A percentile compares a stretch with the other conserved stretches of the same genome.
phyloP scores from a whole-genome alignment of 2,888 invertebrate species.

The Craniophora ligustri region DNA sequence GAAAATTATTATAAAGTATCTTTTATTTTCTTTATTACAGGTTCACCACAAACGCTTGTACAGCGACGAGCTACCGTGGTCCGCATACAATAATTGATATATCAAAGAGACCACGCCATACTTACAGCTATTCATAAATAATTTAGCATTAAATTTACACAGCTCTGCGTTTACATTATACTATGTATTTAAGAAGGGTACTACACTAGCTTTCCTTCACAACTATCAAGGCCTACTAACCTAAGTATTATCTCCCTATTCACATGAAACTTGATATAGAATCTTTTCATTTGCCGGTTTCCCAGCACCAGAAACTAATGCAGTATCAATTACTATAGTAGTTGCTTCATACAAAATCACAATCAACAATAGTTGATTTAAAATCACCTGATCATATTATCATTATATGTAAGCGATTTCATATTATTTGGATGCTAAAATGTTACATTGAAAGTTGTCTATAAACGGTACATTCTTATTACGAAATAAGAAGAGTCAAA shows the following conservation, averaged over 20 bases:
- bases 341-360: no score
- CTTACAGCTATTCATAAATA: slow-evolving; percentile 81
- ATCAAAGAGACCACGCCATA: slow-evolving; percentile 69
- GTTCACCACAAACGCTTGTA: slow-evolving; percentile 66
- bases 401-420: background rate
- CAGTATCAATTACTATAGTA: no score
- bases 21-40: slow-evolving; percentile 77
- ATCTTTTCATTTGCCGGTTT: background rate
- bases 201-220: slow-evolving; percentile 51
- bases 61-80: slow-evolving; percentile 66
- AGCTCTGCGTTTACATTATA: slow-evolving; percentile 65
- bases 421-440: slow-evolving; percentile 27
- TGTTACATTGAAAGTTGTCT: slow-evolving; percentile 6
- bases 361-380: background rate
- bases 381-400: slow-evolving; percentile 25
- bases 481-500: slow-evolving; percentile 2
- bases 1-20: slow-evolving; percentile 67
- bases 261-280: slow-evolving; percentile 46
- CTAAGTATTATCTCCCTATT: slow-evolving; percentile 35
- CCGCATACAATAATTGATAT: slow-evolving; percentile 62
- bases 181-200: slow-evolving; percentile 49
- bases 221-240: slow-evolving; percentile 58
- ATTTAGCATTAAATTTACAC: slow-evolving; percentile 80
- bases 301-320: no score
- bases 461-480: background rate